Conservation (phyloP, 2,113 vertebrate genomes). For the Peucedramus taeniatus region DNA sequence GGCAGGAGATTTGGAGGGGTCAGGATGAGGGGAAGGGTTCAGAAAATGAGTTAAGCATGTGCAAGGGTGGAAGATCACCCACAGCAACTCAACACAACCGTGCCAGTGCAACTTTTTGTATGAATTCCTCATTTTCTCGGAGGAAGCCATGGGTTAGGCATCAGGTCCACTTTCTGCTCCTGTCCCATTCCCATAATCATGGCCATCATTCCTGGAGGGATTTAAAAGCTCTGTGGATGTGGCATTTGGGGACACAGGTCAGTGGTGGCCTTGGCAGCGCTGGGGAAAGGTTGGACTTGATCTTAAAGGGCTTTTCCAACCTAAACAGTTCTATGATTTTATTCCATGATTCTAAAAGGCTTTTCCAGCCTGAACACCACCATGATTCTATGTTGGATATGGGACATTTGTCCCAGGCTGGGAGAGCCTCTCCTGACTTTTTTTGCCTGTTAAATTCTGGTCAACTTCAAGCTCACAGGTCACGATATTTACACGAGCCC, state of each 20-base stretch:
- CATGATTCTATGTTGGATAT: neutral
- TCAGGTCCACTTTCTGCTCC: neutral
- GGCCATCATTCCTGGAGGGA: neutral
- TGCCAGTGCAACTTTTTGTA: neutral
- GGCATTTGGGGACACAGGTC: neutral
- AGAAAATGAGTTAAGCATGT: neutral
- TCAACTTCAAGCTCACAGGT: neutral
- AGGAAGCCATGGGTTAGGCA: neutral
- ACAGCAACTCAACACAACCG: neutral
- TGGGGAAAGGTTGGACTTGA: neutral
- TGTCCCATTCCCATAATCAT: neutral
- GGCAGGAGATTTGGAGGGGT: neutral
- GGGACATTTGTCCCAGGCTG: neutral
- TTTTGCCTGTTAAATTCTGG: neutral
- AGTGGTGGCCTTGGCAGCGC: neutral
- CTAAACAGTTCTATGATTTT: accelerated
- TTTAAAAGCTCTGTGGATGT: neutral
- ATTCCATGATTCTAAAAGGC: neutral
- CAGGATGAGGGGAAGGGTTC: neutral
- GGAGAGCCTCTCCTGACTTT: neutral
- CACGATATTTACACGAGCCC: accelerated
- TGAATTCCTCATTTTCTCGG: neutral
- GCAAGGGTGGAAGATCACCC: neutral
- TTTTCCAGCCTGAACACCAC: neutral
- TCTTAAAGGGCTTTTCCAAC: neutral